Evolutionary conservation across 2,888 invertebrate species (phyloP), one percentile per base, ranked within the genome.

Genomic region (Oxycera nigricornis): DNA sequence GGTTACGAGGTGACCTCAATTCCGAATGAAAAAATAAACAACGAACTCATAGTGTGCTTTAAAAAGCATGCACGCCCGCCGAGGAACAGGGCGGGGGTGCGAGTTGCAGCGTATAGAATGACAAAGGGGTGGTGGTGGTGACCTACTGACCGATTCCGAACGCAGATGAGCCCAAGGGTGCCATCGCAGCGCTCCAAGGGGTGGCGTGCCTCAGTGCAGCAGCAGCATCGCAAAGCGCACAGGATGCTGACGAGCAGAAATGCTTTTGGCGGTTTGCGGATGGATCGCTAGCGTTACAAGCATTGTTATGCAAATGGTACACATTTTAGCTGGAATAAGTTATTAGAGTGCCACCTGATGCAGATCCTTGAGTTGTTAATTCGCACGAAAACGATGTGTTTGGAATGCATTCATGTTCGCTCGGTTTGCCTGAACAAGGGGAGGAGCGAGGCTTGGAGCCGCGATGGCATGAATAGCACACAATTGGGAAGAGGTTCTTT

Each of bases 1-100:
- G 28, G n/a, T 68, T 68, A 52, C 70, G 52, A 2, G 52, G 52
- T 70, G 52, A 70, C 70, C 70, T 35, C 68, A 68, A 39, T 68
- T 68, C 52, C 3, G 3, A 22, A 1, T 26, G 28, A 52, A 30
- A 68, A 52, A 50, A 68, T 28, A 68, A 62, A 68, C 20, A 50
- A 9, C 52, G 55, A 70, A 55, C 55, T 52, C 70, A 55, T 35
- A 70, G 26, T 61, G 31, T 31, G 30, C 61, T 61, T n/a, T 59
- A n/a, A 59, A 59, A 28, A 59, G 30, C 30, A 59, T 30, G 30
- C 4, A 39, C 35, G 65, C 41, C 41, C 3, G 65, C 24, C 41
- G 65, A n/a, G 65, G 39, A n/a, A 11, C 6, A 22, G n/a, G 50
- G 17, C 26, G 46, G 55, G n/a, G n/a, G n/a, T n/a, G n/a, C n/a